Evolutionary conservation across 2,888 invertebrate species (phyloP).

Genomic region (Ceramica pisi): DNA sequence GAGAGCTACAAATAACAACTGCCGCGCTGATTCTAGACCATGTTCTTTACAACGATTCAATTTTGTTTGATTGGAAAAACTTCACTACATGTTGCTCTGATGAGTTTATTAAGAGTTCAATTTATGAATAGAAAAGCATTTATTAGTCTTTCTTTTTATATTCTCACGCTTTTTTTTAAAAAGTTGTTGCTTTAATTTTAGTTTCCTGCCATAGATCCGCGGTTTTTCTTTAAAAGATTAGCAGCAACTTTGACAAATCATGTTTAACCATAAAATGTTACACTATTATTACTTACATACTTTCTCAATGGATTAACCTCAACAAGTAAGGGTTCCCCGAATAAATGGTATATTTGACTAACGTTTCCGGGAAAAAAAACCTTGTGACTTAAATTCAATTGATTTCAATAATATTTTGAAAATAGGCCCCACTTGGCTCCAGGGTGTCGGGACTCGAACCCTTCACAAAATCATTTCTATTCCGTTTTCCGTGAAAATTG

Average conservation of each 20-base stretch:
- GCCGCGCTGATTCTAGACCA: conserved; percentile 18
- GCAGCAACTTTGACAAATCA: neutral
- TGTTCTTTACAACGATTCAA: conserved; percentile 19
- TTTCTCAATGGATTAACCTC: neutral
- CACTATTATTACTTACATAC: too few relatives aligned
- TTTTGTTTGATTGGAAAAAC: conserved; percentile 39
- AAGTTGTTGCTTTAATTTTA: neutral
- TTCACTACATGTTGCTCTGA: neutral
- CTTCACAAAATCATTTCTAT: conserved; percentile 88
- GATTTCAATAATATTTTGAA: conserved; percentile 54
- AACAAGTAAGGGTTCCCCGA: too few relatives aligned
- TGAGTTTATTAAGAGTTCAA: conserved; percentile 24
- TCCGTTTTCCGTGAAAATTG: conserved; percentile 90
- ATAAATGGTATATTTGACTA: neutral
- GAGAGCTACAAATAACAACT: conserved; percentile 24
- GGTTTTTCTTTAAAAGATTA: neutral
- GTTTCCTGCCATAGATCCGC: too few relatives aligned
- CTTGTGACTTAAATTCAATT: neutral
- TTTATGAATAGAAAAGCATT: neutral
- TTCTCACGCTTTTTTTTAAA: conserved; percentile 30
- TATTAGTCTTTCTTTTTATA: conserved; percentile 3
- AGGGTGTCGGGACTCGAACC: conserved; percentile 76
- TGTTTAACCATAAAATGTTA: neutral
- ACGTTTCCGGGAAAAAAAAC: neutral
- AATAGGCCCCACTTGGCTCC: conserved; percentile 72